Evolutionary conservation across 2,797 vertebrate genomes (phyloP).

Genomic region (Sitta carolinensis): DNA sequence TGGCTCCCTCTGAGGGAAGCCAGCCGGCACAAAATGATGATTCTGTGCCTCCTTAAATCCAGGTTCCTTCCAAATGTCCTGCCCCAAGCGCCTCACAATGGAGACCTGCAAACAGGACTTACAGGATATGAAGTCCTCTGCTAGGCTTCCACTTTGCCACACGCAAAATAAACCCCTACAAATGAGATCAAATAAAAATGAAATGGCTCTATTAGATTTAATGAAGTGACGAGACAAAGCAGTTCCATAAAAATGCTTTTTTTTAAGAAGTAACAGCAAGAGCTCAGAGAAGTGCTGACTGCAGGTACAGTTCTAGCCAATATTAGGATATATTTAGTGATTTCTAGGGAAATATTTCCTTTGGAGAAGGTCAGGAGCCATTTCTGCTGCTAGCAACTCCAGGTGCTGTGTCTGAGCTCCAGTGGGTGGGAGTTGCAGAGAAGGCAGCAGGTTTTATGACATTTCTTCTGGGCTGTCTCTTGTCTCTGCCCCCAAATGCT

Average conservation of each 20-base stretch:
- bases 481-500: background rate
- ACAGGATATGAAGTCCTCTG: background rate
- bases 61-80: background rate
- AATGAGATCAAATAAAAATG: background rate
- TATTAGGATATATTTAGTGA: background rate
- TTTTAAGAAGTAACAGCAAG: background rate
- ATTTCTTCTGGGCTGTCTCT: background rate
- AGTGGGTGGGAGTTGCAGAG: background rate
- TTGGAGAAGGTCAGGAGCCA: background rate
- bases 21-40: background rate
- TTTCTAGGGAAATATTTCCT: background rate
- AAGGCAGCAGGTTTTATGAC: background rate
- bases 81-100: background rate
- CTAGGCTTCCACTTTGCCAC: background rate
- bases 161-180: background rate
- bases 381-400: background rate
- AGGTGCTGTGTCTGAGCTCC: background rate
- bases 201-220: background rate
- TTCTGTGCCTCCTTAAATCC: background rate
- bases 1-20: background rate
- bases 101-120: background rate
- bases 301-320: background rate
- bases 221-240: background rate
- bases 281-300: background rate
- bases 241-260: background rate